These are phyloP conservation scores for Luperina testacea DNA, from an alignment of 2,888 invertebrate species.

Conservation along the genomic window DNA sequence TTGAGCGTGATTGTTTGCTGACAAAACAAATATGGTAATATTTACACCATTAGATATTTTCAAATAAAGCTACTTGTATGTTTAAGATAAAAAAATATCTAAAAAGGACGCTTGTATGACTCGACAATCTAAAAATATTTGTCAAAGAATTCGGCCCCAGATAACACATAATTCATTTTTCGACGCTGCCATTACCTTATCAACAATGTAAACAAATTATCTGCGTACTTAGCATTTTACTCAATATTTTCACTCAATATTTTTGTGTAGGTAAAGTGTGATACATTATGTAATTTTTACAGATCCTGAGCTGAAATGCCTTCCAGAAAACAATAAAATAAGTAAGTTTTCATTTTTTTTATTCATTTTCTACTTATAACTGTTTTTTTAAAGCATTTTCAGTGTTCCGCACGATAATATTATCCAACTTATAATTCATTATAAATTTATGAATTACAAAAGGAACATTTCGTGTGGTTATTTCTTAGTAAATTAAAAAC, in stretches of 20 bases:
- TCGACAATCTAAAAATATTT: conserved; percentile 58
- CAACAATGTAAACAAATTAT: conserved; percentile 64
- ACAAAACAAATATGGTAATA: conserved; percentile 16
- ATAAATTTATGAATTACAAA: conserved; percentile 2
- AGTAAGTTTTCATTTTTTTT: not conserved
- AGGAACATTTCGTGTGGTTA: no score
- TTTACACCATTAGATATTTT: conserved; percentile 15
- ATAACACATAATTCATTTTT: conserved; percentile 66
- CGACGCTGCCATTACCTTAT: conserved; percentile 69
- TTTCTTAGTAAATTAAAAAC: no score
- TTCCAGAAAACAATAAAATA: no score
- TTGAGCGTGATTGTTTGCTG: conserved; percentile 8
- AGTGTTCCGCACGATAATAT: not conserved
- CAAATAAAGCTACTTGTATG: conserved; percentile 13
- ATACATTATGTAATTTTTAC: conserved; percentile 1
- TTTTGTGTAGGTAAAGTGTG: conserved; percentile 1
- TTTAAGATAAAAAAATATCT: conserved; percentile 28
- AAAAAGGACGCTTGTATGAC: conserved; percentile 22
- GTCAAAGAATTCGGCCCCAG: conserved; percentile 64
- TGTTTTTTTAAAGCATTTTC: not conserved
- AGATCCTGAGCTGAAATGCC: not conserved
- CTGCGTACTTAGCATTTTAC: conserved; percentile 55
- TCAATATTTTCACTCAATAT: conserved; percentile 32
- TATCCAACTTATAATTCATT: not conserved
- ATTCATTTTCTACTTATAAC: not conserved